Evolutionary conservation across 2,113 vertebrate species (phyloP), one percentile per base, ranked within the genome.

Genomic region (Pimephales promelas): DNA sequence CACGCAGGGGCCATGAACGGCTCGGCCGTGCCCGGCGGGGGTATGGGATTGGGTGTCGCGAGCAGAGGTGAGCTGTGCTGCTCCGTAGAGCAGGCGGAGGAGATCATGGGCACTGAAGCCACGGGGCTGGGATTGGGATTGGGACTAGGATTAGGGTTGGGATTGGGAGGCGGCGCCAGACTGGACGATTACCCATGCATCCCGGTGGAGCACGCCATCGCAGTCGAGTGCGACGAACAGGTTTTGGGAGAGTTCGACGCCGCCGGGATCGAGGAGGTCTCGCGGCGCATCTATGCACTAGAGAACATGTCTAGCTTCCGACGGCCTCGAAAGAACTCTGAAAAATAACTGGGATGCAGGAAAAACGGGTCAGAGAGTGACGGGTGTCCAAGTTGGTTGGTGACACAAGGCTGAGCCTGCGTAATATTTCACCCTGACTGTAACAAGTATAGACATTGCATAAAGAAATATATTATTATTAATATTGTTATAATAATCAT

Each of bases 231-330:
- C 2, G 98, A 99, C 0, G 98, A 99, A 13, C 98, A 99, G 90
- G 98, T 99, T 36, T 94, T 99, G 62, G 97, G 97, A 0, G 98
- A 99, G 86, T 90, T 95, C 76, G 95, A 95, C 62, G 91, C 84
- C 3, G 92, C 93, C 0, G 93, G 94, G 45, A 98, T 99, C 2
- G 97, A 98, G 88, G 98, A 99, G 92, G 98, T 98, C 93, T 98
- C 97, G 18, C 94, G 97, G 24, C 96, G 98, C 92, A 99, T 99
- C 93, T 98, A 96, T 73, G 97, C 98, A 88, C 95, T 99, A 83
- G 96, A 99, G 88, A 98, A 97, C 66, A 91, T 97, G 89, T 97
- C 97, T 88, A 98, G 96, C 90, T 99, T 99, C 91, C 96, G 97
- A 54, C 90, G 97, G 14, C 96, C 97, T 0, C 96, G 98, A 66